Base-by-base conservation (phyloP, 2,797 vertebrate species). In the Lacerta agilis region DNA sequence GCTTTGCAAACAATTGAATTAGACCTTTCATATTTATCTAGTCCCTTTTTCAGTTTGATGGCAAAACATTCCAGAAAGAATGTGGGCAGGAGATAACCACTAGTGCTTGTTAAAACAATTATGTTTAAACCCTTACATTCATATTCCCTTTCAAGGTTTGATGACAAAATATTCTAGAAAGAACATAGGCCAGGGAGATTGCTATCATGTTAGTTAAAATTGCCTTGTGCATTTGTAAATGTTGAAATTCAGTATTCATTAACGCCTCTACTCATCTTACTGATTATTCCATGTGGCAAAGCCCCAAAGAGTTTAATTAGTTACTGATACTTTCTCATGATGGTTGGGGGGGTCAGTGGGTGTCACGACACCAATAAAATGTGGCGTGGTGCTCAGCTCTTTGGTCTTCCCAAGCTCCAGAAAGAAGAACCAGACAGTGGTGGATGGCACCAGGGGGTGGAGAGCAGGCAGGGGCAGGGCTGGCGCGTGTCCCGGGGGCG, bases 241-340 rank as follows among this genome's bases (percentile, higher is more conserved):
- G 33, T 49, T 64, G 29, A 17, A 36, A 61, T 84, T 61, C 66
- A 79, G 23, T 73, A 45, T 73, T 66, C 55, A 29, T 73, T 66
- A 13, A 82, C 20, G 15, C 41, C 67, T 15, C n/a, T 73, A 76
- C 2, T 1, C 18, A 23, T 2, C 11, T 79, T 71, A 83, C 69
- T 83, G 55, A 73, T 79, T 9, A 41, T 3, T 79, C 64, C 75
- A 69, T 88, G 73, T 41, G 27, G 86, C 41, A 29, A 88, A 78
- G 29, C 55, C 36, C 36, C 38, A 36, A 8, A 43, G 27, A 61
- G 38, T 4, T 86, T 79, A 69, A 33, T 4, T 55, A n/a, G 29
- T 45, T 82, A 71, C 29, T 61, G 36, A 38, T 17, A 61, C 45
- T 38, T 78, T 67, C 61, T 83, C 45, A 69, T 10, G 10, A 72